Percentiles rank a stretch among this genome's conserved stretches.
These are phyloP conservation scores for Hypolimnas misippus DNA, from an alignment of 2,888 invertebrate species.

Conservation along the genomic window DNA sequence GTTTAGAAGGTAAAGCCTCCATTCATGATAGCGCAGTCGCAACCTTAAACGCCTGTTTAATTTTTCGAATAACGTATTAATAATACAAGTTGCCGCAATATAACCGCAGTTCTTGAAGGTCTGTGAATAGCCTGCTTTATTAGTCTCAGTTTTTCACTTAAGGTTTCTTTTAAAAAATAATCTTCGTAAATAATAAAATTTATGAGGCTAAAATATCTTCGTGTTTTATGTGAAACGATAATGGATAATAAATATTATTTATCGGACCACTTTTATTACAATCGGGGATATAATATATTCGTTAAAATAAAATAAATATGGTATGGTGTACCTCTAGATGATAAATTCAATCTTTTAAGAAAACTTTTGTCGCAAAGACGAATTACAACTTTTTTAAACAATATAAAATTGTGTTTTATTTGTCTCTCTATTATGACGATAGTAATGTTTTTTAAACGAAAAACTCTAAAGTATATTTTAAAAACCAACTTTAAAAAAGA, in stretches of 20 bases:
- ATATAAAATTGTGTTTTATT: neutral
- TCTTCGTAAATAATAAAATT: slow-evolving; percentile 1
- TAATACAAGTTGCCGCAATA: too few relatives aligned
- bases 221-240: slow-evolving; percentile 5
- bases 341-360: neutral
- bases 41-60: too few relatives aligned
- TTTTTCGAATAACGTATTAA: too few relatives aligned
- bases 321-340: neutral
- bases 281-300: neutral
- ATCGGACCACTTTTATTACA: slow-evolving; percentile 1
- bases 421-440: neutral
- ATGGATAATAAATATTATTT: slow-evolving; percentile 9
- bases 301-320: neutral
- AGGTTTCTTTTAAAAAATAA: neutral
- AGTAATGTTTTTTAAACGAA: neutral
- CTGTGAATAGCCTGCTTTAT: neutral
- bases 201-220: neutral
- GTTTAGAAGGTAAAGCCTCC: neutral
- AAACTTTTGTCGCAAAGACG: slow-evolving; percentile 2
- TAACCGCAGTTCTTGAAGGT: neutral
- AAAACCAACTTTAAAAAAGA: too few relatives aligned
- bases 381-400: neutral
- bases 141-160: neutral
- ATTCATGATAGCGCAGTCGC: neutral
- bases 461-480: too few relatives aligned